These are phyloP conservation scores for Apis cerana DNA, from an alignment of 1,140 invertebrate species.

Conservation along the genomic window DNA sequence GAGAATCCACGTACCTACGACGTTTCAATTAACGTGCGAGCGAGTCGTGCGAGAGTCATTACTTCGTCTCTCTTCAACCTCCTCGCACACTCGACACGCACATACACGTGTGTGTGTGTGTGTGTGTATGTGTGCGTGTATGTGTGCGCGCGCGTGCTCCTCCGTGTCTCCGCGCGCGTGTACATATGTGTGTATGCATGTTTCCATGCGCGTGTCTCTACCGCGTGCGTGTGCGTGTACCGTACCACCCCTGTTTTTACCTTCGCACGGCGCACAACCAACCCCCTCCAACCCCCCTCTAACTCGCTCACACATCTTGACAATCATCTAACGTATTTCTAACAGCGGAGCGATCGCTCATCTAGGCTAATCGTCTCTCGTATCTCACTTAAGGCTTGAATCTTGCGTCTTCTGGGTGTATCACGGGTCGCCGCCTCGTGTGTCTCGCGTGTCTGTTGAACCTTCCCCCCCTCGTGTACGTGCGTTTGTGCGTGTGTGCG, in stretches of 20 bases:
- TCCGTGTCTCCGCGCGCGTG: neutral
- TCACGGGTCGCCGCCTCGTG: no score
- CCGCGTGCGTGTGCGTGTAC: neutral
- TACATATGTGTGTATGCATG: neutral
- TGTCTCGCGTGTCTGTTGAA: neutral
- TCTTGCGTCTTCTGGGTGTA: neutral
- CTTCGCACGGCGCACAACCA: constrained; percentile 2
- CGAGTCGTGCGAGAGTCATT: constrained; percentile 27
- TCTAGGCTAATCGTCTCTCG: constrained; percentile 36
- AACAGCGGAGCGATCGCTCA: constrained; percentile 28
- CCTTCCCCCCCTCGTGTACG: no score
- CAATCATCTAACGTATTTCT: constrained; percentile 54
- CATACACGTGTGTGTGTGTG: neutral
- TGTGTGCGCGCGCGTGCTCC: neutral
- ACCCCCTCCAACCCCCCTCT: neutral
- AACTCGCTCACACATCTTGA: constrained; percentile 53
- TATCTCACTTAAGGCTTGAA: neutral
- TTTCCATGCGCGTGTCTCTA: neutral
- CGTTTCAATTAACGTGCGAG: constrained; percentile 74
- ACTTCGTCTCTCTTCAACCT: constrained; percentile 8
- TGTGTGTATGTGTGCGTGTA: no score
- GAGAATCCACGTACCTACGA: constrained; percentile 63
- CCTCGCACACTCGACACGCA: constrained; percentile 41
- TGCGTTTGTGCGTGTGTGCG: neutral
- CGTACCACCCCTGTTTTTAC: constrained; percentile 24